Conservation (phyloP, 2,888 invertebrate species). For the Hydriomena furcata region DNA sequence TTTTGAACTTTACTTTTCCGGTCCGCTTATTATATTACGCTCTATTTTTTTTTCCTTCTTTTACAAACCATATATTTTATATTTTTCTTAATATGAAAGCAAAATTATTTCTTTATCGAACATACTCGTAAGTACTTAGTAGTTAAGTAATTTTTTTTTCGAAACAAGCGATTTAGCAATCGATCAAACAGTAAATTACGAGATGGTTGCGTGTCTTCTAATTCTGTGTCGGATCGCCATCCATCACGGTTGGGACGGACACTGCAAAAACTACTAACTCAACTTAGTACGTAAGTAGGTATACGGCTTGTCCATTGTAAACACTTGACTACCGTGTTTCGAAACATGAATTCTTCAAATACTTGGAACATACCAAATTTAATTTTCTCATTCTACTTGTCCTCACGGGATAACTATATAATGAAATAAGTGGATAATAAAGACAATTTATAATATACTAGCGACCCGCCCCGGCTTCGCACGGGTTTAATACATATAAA, state of each 20-base stretch:
- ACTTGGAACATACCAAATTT: not conserved
- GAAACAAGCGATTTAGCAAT: conserved; percentile 12
- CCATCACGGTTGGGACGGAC: conserved; percentile 25
- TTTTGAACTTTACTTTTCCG: conserved; percentile 7
- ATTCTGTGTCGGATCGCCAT: conserved; percentile 28
- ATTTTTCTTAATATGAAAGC: too few species aligned
- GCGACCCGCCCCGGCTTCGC: too few species aligned
- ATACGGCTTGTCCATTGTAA: conserved; percentile 14
- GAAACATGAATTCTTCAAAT: conserved; percentile 1
- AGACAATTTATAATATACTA: too few species aligned
- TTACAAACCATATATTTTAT: not conserved
- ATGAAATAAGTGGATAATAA: too few species aligned
- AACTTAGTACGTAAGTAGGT: too few species aligned
- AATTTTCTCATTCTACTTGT: not conserved
- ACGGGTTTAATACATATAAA: too few species aligned
- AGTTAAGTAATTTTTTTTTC: too few species aligned
- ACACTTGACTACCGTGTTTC: conserved; percentile 1
- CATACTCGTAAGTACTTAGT: too few species aligned
- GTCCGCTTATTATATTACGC: too few species aligned
- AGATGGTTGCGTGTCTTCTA: conserved; percentile 28
- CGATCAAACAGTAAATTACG: conserved; percentile 28
- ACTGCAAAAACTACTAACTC: conserved; percentile 22
- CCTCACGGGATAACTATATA: too few species aligned
- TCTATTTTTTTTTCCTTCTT: conserved; percentile 2
- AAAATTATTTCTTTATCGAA: too few species aligned